A percentile compares a stretch with the other conserved stretches of the same genome.
phyloP scores from a whole-genome alignment of 2,797 vertebrate genomes.

The Setipinna tenuifilis region DNA sequence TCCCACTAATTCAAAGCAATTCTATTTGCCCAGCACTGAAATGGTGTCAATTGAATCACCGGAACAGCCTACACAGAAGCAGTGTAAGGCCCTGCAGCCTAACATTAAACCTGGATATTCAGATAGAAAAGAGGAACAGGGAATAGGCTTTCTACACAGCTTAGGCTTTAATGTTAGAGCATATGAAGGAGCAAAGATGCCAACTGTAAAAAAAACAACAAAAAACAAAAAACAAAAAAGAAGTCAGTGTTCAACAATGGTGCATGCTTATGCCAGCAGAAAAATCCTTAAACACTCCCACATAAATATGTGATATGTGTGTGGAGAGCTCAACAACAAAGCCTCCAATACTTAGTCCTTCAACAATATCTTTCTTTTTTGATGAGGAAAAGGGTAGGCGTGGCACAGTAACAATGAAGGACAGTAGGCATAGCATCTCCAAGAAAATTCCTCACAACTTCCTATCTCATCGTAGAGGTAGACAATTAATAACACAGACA shows the following conservation, averaged over 20 bases:
- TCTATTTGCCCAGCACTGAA: conserved; percentile 65
- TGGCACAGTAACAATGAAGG: conserved; percentile 49
- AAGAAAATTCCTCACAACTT: conserved; percentile 50
- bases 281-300: conserved; percentile 74
- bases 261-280: conserved; percentile 81
- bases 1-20: conserved; percentile 69
- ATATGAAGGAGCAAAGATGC: conserved; percentile 37
- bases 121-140: conserved; percentile 46
- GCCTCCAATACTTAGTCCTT: conserved; percentile 44
- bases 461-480: not conserved
- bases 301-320: conserved; percentile 76
- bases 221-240: conserved; percentile 65
- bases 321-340: conserved; percentile 79
- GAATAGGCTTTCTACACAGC: conserved; percentile 40
- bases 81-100: conserved; percentile 51
- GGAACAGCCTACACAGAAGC: conserved; percentile 60
- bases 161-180: not conserved
- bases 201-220: conserved; percentile 55
- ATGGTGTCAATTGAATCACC: conserved; percentile 65
- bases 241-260: conserved; percentile 58
- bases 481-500: not conserved
- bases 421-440: conserved; percentile 49
- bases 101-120: conserved; percentile 63
- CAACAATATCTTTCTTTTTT: conserved; percentile 56
- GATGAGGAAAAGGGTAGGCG: conserved; percentile 61